Conservation (phyloP, 2,888 invertebrate genomes). For the Pediacus dermestoides region DNA sequence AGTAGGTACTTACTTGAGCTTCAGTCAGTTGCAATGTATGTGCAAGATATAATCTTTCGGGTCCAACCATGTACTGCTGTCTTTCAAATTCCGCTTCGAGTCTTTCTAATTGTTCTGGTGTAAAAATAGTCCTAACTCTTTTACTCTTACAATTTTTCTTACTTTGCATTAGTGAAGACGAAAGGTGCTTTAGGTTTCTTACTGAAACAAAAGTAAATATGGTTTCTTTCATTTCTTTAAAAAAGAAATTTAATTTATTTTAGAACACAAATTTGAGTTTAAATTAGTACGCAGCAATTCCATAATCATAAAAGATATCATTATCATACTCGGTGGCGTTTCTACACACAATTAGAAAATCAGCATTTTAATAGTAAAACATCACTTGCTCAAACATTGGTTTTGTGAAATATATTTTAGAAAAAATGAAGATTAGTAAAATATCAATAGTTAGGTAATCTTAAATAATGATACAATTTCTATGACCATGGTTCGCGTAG, state of each 20-base stretch:
- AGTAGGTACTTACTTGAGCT: constrained; percentile 72
- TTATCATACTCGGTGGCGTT: too few species aligned
- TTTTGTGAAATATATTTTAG: too few species aligned
- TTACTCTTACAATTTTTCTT: constrained; percentile 67
- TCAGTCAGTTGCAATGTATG: constrained; percentile 82
- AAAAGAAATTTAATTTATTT: background rate
- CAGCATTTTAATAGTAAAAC: too few species aligned
- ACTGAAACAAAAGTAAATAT: constrained; percentile 38
- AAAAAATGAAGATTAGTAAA: too few species aligned
- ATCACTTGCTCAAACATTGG: too few species aligned
- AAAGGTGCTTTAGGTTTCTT: constrained; percentile 40
- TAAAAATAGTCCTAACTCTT: constrained; percentile 92
- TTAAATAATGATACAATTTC: too few species aligned
- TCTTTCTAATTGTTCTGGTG: constrained; percentile 90
- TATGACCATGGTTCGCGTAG: too few species aligned
- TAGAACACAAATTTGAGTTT: too few species aligned
- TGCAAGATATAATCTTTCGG: constrained; percentile 88
- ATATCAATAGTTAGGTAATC: too few species aligned
- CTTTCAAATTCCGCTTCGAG: constrained; percentile 92
- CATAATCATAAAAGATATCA: too few species aligned
- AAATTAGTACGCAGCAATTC: too few species aligned
- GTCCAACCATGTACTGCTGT: constrained; percentile 98
- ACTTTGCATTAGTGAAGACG: constrained; percentile 32
- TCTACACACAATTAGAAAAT: too few species aligned
- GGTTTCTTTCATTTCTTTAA: background rate